Conservation (phyloP, 2,113 vertebrate genomes). For the Origma solitaria region DNA sequence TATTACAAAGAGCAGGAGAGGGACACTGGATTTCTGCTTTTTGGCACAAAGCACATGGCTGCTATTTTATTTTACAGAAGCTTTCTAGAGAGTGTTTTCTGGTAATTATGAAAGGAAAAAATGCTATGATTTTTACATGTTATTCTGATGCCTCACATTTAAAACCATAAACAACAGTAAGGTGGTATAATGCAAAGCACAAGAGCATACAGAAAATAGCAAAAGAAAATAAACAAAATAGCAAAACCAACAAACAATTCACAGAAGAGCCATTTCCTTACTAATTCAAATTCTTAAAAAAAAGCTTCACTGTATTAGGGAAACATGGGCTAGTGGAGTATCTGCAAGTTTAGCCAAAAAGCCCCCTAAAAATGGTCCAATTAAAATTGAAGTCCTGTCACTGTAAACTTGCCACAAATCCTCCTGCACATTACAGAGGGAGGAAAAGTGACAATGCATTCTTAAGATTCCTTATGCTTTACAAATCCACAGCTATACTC, state of each 20-base stretch:
- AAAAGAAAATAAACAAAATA: not conserved
- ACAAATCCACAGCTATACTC: constrained; percentile 46
- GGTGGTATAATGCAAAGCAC: not conserved
- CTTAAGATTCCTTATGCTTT: constrained; percentile 62
- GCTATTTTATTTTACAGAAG: not conserved
- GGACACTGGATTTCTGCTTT: not conserved
- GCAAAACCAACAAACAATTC: not conserved
- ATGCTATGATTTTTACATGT: not conserved
- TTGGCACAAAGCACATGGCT: not conserved
- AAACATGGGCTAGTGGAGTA: not conserved
- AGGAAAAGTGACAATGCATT: constrained; percentile 24
- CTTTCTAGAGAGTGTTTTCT: not conserved
- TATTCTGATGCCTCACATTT: not conserved
- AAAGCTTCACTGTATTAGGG: not conserved
- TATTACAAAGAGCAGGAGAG: not conserved
- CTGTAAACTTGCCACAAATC: not conserved
- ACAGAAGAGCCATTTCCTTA: not conserved
- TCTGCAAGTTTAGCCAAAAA: not conserved
- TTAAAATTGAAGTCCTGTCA: not conserved
- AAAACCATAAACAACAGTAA: not conserved
- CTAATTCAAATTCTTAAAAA: not conserved
- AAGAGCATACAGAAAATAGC: not conserved
- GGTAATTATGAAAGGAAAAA: not conserved
- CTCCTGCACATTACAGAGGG: not conserved
- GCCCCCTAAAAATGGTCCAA: not conserved